Evolutionary conservation across 2,113 vertebrate genomes (phyloP).

Genomic region (Okapia johnstoni): DNA sequence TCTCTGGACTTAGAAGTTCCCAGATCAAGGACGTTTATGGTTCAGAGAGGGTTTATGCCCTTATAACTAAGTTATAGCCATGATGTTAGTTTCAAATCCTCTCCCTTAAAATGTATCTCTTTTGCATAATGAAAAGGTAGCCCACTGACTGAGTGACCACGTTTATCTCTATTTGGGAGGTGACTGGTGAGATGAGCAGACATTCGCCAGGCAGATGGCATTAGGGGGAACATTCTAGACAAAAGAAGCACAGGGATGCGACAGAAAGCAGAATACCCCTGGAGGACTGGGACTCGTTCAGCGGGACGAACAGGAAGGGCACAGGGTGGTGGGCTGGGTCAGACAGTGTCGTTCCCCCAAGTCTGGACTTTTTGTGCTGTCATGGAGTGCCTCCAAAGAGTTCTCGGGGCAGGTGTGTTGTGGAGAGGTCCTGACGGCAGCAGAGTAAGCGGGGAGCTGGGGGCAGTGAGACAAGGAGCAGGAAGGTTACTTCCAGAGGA

Average conservation of each 20-base stretch:
- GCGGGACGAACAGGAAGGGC: not conserved
- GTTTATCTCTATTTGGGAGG: not conserved
- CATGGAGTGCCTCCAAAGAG: not conserved
- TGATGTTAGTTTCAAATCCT: slow-evolving; percentile 6
- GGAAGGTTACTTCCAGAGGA: not conserved
- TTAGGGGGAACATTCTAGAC: not conserved
- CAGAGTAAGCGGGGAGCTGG: not conserved
- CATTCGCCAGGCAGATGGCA: not conserved
- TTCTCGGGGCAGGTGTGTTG: not conserved
- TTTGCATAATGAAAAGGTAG: not conserved
- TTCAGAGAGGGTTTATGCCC: not conserved
- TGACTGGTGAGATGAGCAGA: not conserved
- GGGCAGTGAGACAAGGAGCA: not conserved
- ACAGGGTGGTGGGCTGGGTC: not conserved
- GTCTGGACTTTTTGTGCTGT: not conserved
- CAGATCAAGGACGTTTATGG: not conserved
- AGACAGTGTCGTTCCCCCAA: not conserved
- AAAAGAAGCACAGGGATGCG: not conserved
- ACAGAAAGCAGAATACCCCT: not conserved
- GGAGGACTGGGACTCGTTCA: not conserved
- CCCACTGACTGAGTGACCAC: not conserved
- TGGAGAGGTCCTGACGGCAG: not conserved
- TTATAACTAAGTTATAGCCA: not conserved
- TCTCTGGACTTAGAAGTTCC: slow-evolving; percentile 23
- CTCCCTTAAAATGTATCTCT: not conserved